phyloP scores from a whole-genome alignment of 1,140 invertebrate species.

The Dryas iulia region DNA sequence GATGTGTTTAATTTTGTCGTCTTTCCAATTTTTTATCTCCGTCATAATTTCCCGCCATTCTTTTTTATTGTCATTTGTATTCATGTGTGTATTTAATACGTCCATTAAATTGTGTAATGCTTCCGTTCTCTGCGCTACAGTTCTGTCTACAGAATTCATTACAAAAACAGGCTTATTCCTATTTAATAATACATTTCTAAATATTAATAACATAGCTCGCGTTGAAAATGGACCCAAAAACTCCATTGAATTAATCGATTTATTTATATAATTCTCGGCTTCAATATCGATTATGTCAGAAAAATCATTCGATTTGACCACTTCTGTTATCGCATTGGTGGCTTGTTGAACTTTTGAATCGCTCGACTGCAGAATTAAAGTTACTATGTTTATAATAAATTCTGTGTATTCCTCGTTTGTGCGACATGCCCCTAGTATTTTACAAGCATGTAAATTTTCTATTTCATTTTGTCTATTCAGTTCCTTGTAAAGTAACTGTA shows the following conservation, averaged over 20 bases:
- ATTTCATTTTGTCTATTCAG: constrained; percentile 33
- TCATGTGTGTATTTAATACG: constrained; percentile 31
- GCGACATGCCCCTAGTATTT: constrained; percentile 40
- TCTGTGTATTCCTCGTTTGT: constrained; percentile 33
- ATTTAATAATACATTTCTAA: constrained; percentile 33
- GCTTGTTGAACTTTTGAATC: constrained; percentile 39
- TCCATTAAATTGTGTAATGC: constrained; percentile 38
- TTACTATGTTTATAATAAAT: constrained; percentile 33
- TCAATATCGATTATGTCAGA: constrained; percentile 17
- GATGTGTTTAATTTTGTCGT: neutral
- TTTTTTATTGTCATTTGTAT: constrained; percentile 15
- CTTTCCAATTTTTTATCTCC: constrained; percentile 29
- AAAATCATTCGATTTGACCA: constrained; percentile 30
- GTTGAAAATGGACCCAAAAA: neutral
- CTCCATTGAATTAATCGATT: constrained; percentile 25
- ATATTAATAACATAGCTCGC: constrained; percentile 32
- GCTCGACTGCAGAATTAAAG: constrained; percentile 27
- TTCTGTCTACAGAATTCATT: constrained; percentile 13
- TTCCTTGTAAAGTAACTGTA: constrained; percentile 20
- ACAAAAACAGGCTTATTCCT: constrained; percentile 39
- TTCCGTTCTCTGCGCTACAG: constrained; percentile 33
- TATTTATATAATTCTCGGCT: constrained; percentile 22
- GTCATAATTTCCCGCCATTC: constrained; percentile 33
- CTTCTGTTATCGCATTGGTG: constrained; percentile 39
- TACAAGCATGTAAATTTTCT: constrained; percentile 41